Conservation (phyloP, 2,888 invertebrate genomes). For the Alviniconcha strummeri region DNA sequence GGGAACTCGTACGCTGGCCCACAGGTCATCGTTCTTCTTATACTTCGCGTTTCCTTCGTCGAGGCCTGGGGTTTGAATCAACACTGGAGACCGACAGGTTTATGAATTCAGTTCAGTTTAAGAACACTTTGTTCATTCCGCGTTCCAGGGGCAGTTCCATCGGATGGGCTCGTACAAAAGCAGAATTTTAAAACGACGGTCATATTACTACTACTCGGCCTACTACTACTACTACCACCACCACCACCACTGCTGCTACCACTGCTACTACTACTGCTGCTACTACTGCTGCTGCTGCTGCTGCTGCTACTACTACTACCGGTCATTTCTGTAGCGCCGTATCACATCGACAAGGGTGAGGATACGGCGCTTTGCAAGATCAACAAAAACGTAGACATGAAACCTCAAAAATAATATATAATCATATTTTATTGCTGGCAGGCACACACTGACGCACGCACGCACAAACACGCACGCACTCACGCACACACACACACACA, state of each 20-base stretch:
- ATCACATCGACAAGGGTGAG: not conserved
- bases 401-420: not conserved
- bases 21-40: no score
- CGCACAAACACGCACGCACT: not conserved
- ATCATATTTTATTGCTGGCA: not conserved
- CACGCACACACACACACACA: not conserved
- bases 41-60: no score
- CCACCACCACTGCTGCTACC: not conserved
- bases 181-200: no score
- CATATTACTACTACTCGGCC: not conserved
- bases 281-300: not conserved
- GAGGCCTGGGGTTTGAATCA: no score
- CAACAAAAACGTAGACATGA: not conserved
- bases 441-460: not conserved
- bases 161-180: no score
- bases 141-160: no score
- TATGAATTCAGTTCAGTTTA: no score
- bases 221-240: not conserved
- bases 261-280: not conserved
- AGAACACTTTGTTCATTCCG: no score
- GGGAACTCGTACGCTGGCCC: no score
- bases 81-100: no score
- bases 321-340: not conserved
- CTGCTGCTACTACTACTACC: not conserved
- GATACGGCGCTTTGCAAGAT: not conserved